phyloP scores from a whole-genome alignment of 2,113 vertebrate species.

The Oreotragus oreotragus region DNA sequence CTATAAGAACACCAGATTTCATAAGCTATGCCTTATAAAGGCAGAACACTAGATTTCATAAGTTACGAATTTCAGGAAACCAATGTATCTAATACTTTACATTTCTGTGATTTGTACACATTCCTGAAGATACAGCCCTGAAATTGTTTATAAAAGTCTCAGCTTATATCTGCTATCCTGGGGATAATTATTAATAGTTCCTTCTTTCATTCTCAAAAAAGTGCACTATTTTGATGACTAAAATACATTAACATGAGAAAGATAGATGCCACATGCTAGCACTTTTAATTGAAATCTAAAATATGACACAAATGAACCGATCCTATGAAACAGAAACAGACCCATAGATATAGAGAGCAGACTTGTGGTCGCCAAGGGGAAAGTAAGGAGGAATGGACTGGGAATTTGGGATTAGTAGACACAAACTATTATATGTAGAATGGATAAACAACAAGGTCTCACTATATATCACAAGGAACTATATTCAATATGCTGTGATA shows the following conservation, averaged over 20 bases:
- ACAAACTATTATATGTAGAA: not conserved
- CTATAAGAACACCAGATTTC: not conserved
- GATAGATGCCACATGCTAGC: not conserved
- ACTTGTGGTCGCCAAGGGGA: not conserved
- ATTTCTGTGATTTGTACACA: not conserved
- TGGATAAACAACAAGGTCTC: not conserved
- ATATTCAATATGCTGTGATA: not conserved
- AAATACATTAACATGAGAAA: not conserved
- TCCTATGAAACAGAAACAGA: not conserved
- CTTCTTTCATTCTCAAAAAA: not conserved
- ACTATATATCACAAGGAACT: not conserved
- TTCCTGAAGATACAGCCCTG: not conserved
- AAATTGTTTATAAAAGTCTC: not conserved
- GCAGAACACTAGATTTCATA: not conserved
- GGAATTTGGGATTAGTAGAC: not conserved
- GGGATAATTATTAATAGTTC: not conserved
- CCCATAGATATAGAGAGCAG: not conserved
- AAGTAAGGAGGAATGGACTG: not conserved
- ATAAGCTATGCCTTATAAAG: not conserved
- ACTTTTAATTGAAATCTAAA: not conserved
- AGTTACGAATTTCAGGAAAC: not conserved
- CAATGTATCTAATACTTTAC: not conserved
- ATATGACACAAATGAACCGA: not conserved
- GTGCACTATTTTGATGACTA: not conserved
- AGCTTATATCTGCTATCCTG: not conserved